Conservation (phyloP, 2,113 vertebrate genomes). For the Acrocephalus kingi region DNA sequence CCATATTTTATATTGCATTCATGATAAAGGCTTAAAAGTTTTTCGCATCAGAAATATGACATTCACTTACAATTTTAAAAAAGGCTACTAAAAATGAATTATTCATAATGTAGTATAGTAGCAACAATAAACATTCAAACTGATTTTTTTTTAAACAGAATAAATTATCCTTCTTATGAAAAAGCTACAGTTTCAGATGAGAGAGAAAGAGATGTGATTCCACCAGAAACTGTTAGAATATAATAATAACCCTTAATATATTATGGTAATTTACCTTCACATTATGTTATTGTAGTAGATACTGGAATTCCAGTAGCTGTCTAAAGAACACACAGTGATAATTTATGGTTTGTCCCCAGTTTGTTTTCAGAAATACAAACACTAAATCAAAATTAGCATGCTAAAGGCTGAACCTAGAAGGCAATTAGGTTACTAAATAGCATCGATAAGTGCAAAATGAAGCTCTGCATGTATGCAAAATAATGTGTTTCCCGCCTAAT, state of each 20-base stretch:
- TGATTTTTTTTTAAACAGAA: not conserved
- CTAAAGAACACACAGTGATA: conserved; percentile 62
- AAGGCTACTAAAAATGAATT: conserved; percentile 23
- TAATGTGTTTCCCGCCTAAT: conserved; percentile 1
- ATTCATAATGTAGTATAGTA: not conserved
- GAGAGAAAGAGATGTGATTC: not conserved
- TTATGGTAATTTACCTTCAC: conserved; percentile 62
- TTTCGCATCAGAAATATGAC: not conserved
- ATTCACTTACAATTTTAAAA: not conserved
- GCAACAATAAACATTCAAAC: conserved; percentile 15
- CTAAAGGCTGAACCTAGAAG: conserved; percentile 61
- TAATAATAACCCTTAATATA: conserved; percentile 50
- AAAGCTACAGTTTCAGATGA: conserved; percentile 12
- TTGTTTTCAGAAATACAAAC: conserved; percentile 73
- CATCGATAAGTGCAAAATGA: conserved; percentile 65
- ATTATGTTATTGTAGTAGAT: conserved; percentile 49
- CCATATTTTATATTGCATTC: not conserved
- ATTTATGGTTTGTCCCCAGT: conserved; percentile 61
- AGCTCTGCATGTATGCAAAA: conserved; percentile 43
- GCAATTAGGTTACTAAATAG: conserved; percentile 61
- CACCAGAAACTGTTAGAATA: conserved; percentile 27
- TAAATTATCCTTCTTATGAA: not conserved
- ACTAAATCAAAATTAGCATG: conserved; percentile 73
- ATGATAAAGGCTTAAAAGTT: not conserved
- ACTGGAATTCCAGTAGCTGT: conserved; percentile 51